Evolutionary conservation across 2,113 vertebrate species (phyloP), one percentile per base, ranked within the genome.

Genomic region (Egretta garzetta): DNA sequence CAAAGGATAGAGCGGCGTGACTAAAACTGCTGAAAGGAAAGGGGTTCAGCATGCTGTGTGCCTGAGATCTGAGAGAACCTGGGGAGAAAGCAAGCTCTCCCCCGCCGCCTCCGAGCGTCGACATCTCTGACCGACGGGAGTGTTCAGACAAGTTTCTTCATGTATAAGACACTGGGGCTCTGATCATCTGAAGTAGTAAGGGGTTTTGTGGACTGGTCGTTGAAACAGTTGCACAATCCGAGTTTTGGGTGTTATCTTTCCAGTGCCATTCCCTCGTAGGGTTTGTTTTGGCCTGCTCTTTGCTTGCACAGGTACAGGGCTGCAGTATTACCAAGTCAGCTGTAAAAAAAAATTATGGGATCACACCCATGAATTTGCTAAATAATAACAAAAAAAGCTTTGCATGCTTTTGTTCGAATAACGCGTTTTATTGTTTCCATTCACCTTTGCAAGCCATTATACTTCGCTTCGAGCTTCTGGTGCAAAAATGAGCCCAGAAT

Each of bases 111-210:
- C 59, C 0, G 10, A 18, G 50, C 16, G 1, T 5, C 9, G 35
- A 26, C 6, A 4, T 6, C 67, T 35, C 27, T 20, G 72, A 33
- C 33, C 1, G 3, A 0, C 9, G 21, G 45, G 2, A 12, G 14
- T 0, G 3, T 3, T 33, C 55, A 21, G 30, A 3, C 5, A 4
- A 18, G 12, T 8, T 37, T 19, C 50, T n/a, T 7, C 18, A 3
- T 5, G 13, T 2, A 1, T 1, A 24, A 68, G 71, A 10, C 8
- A 2, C 7, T 3, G 1, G 0, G 26, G 12, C 43, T 89, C 59
- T 41, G 59, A 5, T 5, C 56, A 7, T 6, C 32, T 20, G 1
- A 5, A 58, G 22, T 1, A 26, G 5, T 1, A 8, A 27, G 45
- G 24, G 8, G 0, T 2, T 56, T 50, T 63, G 26, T 27, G 14